A percentile compares a stretch with the other conserved stretches of the same genome.
These are phyloP conservation scores for Pristionchus pacificus DNA, from an alignment of 1,140 invertebrate genomes.

Conservation along the genomic window DNA sequence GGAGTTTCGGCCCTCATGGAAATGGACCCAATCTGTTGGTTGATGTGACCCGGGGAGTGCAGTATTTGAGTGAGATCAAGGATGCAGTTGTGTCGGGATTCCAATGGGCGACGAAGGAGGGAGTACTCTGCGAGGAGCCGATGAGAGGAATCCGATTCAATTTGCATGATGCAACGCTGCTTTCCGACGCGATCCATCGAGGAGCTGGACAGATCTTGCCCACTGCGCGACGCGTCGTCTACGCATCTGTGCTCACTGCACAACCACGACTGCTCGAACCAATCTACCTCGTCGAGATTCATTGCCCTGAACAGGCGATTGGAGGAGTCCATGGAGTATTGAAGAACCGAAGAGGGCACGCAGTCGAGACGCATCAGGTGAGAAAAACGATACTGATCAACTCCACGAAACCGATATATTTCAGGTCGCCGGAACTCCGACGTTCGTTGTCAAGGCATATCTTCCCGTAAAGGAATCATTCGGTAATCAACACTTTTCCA, in stretches of 20 bases:
- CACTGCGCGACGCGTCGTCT: conserved; percentile 91
- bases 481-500: conserved; percentile 68
- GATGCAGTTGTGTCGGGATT: conserved; percentile 98
- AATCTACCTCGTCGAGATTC: conserved; percentile 97
- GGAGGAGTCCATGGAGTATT: conserved; percentile 70
- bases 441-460: conserved; percentile 96
- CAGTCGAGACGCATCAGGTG: conserved; percentile 78
- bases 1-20: conserved; percentile 98
- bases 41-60: conserved; percentile 95
- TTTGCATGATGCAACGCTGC: conserved; percentile 96
- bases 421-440: conserved; percentile 77
- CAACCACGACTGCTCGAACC: conserved; percentile 90
- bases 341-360: conserved; percentile 90
- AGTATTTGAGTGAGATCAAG: conserved; percentile 93
- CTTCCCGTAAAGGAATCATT: conserved; percentile 98
- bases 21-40: conserved; percentile 94
- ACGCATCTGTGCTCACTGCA: conserved; percentile 89
- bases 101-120: conserved; percentile 99
- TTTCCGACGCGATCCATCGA: conserved; percentile 98
- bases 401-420: background rate
- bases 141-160: conserved; percentile 93
- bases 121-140: conserved; percentile 96
- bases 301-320: conserved; percentile 80
- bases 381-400: background rate
- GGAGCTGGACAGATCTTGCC: conserved; percentile 99